phyloP scores from a whole-genome alignment of 2,888 invertebrate species.

The Caenorhabditis sp. region DNA sequence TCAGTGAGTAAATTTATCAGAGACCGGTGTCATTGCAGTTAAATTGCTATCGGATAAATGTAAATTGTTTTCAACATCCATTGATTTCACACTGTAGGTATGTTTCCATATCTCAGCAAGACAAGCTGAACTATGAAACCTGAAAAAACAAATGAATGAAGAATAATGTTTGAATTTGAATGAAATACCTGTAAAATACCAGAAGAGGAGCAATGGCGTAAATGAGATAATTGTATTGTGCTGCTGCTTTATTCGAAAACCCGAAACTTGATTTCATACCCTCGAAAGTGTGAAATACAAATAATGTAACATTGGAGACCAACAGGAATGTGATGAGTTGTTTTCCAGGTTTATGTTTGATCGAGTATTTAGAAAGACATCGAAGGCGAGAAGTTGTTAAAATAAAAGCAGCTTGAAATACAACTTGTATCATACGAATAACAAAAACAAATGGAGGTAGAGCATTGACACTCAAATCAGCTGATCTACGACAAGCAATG shows the following conservation, averaged over 20 bases:
- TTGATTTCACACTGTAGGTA: slow-evolving; percentile 47
- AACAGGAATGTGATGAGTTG: slow-evolving; percentile 68
- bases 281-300: slow-evolving; percentile 61
- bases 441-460: slow-evolving; percentile 58
- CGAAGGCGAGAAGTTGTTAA: slow-evolving; percentile 51
- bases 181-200: slow-evolving; percentile 63
- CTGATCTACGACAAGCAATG: slow-evolving; percentile 31
- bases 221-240: slow-evolving; percentile 59
- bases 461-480: slow-evolving; percentile 28
- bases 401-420: slow-evolving; percentile 68
- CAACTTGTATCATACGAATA: slow-evolving; percentile 65
- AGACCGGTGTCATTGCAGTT: slow-evolving; percentile 36
- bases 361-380: slow-evolving; percentile 41
- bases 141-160: slow-evolving; percentile 5
- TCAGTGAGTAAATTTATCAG: slow-evolving; percentile 9
- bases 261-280: slow-evolving; percentile 62
- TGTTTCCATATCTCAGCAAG: slow-evolving; percentile 62
- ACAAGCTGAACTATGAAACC: slow-evolving; percentile 60
- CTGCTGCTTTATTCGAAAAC: slow-evolving; percentile 39
- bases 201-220: slow-evolving; percentile 66
- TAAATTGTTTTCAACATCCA: slow-evolving; percentile 22
- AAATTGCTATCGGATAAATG: slow-evolving; percentile 30
- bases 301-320: slow-evolving; percentile 67
- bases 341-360: slow-evolving; percentile 64
- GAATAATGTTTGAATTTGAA: not conserved